Base-by-base conservation (phyloP, 2,797 vertebrate genomes). In the Acanthiza pusilla region DNA sequence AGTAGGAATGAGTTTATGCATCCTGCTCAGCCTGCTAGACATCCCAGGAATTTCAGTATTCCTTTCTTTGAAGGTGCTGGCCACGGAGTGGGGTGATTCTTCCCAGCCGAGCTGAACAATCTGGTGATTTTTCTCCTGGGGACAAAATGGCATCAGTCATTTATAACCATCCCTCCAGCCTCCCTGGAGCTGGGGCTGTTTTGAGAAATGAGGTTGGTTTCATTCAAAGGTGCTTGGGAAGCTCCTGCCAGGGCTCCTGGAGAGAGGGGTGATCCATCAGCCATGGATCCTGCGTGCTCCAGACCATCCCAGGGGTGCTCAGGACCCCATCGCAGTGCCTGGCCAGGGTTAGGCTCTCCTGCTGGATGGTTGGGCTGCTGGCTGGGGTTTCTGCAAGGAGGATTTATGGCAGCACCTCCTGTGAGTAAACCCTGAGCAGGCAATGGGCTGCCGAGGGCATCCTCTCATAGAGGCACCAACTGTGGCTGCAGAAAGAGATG, bases 131-230 rank as follows among this genome's bases (percentile, higher is more conserved):
- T 95, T 91, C 92, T 91, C 74, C 78, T 58, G 27, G 85, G 88
- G 75, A 82, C 88, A 71, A 70, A 86, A 68, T 87, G 88, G 73
- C 94, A 75, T 89, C 34, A 25, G 38, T 80, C 91, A 91, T 92
- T 94, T 96, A 38, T 87, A 95, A 91, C 48, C 55, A 51, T 32
- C 51, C 36, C 79, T 87, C 85, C 84, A 62, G 66, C 67, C 29
- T 30, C 97, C 93, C 92, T 97, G 93, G 97, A 98, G 98, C 97
- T 96, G 98, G 98, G 98, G 97, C 97, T 96, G 97, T 97, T 97
- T 96, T 98, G 97, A 98, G 97, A 98, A 96, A 97, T 97, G 97
- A 98, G 98, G 3, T 29, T 40, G 53, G 60, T 98, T 97, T 97
- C 96, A 90, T 97, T 97, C 92, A 90, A 97, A 98, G 97, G 97